Evolutionary conservation across 1,140 invertebrate genomes (phyloP), one percentile per base, ranked within the genome.

Genomic region (Drosophila lini): DNA sequence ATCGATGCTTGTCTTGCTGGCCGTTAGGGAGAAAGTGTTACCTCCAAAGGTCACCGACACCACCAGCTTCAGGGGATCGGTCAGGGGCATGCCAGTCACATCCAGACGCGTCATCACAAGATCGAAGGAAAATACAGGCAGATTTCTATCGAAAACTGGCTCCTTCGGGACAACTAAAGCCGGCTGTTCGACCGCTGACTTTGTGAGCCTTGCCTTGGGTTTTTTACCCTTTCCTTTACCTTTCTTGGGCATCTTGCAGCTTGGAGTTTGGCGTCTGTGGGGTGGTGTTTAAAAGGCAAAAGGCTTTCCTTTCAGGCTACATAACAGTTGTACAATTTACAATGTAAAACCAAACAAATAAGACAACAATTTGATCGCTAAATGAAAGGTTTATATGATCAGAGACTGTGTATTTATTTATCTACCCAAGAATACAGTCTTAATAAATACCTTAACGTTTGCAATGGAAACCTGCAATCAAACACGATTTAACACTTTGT

Each of bases 401-500:
- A 25, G 13, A 5, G 11, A 5, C 11, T 10, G 5, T 22, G 10
- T 7, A n/a, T 34, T 8, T 52, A 19, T 53, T 53, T 5, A 52
- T 13, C n/a, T 40, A 38, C 28, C 22, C 10, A 38, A 28, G 10
- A 28, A 5, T 28, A 10, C 11, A 15, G n/a, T 3, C 16, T 52
- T 52, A 36, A 53, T 9, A 36, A 36, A 52, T 36, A 52, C 31
- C 31, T 19, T 5, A 22, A 53, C 16, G 19, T 25, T 52, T 38
- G 19, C 19, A 38, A 38, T n/a, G 52, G n/a, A 57, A 58, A 13
- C 31, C 32, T 48, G 28, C n/a, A 48, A 59, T 71, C 67, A 40
- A 71, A 70, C 31, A 50, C 42, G 44, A 70, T 59, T 70, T 71
- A 71, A 71, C 69, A 73, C 67, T 73, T 50, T 50, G 31, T 32